A percentile compares a stretch with the other conserved stretches of the same genome.
Evolutionary conservation across 2,888 invertebrate species (phyloP).

Genomic region (Xiphydria camelus): DNA sequence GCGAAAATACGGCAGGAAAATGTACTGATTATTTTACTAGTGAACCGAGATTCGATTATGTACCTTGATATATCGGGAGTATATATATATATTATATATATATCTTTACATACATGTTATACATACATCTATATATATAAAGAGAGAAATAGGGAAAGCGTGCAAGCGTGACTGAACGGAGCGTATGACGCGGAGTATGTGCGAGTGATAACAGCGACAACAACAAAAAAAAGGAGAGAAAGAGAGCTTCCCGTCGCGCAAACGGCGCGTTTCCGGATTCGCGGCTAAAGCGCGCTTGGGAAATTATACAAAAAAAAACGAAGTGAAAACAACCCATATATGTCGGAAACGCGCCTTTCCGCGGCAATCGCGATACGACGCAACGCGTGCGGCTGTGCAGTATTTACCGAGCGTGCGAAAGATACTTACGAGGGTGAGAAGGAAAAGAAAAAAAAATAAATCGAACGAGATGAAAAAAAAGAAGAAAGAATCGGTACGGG

Average conservation of each 20-base stretch:
- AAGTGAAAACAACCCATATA: no score
- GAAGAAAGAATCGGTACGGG: neutral
- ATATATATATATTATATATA: slow-evolving; percentile 5
- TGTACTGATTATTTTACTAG: slow-evolving; percentile 48
- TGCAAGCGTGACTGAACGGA: slow-evolving; percentile 3
- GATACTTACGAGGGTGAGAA: slow-evolving; percentile 1
- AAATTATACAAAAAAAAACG: no score
- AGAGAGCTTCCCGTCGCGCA: no score
- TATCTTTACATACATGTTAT: slow-evolving; percentile 8
- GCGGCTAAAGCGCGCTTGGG: no score
- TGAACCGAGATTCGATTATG: slow-evolving; percentile 39
- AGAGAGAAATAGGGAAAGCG: neutral
- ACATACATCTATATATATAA: slow-evolving; percentile 14
- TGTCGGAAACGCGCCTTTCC: slow-evolving; percentile 13
- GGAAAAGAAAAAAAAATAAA: slow-evolving; percentile 4
- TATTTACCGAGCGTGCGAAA: slow-evolving; percentile 8
- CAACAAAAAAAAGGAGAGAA: no score
- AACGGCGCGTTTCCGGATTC: no score
- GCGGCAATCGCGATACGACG: slow-evolving; percentile 11
- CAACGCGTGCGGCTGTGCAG: slow-evolving; percentile 23
- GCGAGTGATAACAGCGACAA: no score
- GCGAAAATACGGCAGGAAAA: slow-evolving; percentile 33
- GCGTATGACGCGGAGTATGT: no score
- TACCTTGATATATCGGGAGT: slow-evolving; percentile 33
- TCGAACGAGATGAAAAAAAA: slow-evolving; percentile 7